These are phyloP conservation scores for Isichthys henryi DNA, from an alignment of 2,113 vertebrate species.

Conservation along the genomic window DNA sequence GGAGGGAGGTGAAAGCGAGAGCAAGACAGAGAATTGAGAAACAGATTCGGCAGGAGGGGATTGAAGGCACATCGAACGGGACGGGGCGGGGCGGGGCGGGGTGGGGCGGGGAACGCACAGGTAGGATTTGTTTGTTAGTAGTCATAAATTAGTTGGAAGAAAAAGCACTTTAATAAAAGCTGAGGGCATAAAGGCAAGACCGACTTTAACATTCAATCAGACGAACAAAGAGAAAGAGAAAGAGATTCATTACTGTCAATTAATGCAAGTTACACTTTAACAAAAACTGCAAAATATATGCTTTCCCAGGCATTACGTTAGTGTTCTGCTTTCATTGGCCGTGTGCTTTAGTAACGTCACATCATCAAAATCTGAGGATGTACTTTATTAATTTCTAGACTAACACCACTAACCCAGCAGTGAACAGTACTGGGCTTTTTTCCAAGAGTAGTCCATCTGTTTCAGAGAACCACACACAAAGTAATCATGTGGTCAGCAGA, in stretches of 20 bases:
- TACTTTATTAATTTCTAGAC: background rate
- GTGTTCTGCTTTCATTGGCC: background rate
- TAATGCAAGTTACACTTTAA: background rate
- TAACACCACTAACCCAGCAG: background rate
- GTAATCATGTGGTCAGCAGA: background rate
- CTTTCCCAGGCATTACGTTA: background rate
- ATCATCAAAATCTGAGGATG: background rate
- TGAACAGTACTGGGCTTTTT: background rate
- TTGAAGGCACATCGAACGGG: background rate
- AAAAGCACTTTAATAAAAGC: conserved; percentile 57
- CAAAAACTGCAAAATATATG: background rate
- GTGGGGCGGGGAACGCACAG: conserved; percentile 12
- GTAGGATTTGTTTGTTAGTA: conserved; percentile 60
- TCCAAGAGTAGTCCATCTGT: background rate
- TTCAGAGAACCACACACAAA: background rate
- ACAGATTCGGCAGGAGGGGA: background rate
- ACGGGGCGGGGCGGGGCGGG: background rate
- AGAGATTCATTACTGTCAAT: conserved; percentile 45
- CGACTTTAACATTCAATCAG: conserved; percentile 60
- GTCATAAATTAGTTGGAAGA: conserved; percentile 64
- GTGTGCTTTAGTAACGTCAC: background rate
- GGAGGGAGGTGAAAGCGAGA: conserved; percentile 23
- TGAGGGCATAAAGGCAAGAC: conserved; percentile 54
- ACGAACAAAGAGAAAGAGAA: conserved; percentile 48
- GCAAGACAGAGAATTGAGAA: conserved; percentile 6